Evolutionary conservation across 2,797 vertebrate species (phyloP), one percentile per base, ranked within the genome.

Genomic region (Aulostomus chinensis): DNA sequence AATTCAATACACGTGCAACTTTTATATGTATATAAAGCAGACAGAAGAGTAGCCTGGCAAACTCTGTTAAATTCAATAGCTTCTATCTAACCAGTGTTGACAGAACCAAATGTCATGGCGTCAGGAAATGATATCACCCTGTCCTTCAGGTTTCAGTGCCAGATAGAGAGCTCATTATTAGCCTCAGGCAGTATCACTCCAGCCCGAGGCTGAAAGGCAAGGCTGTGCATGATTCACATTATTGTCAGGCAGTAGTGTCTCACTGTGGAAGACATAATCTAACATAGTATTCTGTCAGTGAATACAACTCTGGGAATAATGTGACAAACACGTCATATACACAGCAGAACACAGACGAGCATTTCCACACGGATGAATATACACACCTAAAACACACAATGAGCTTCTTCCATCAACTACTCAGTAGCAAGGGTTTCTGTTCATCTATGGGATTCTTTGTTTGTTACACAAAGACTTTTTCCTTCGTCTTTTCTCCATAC

Each of bases 371-470:
- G 36, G n/a, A 58, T 38, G 26, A 16, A 39, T 7, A 30, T 16
- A 53, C 51, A 51, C 29, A 29, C 58, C n/a, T n/a, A n/a, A 56
- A 33, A 50, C 34, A 35, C 28, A 63, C 22, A 53, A 16, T 12
- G 9, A 65, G 46, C 51, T 75, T 26, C 71, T 69, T 75, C 79
- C 43, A 70, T 33, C 57, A 63, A 57, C 40, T 67, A 60, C 40
- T 28, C 52, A 13, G 60, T 41, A 31, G 38, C 54, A 38, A 54
- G 48, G 13, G 9, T 46, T 77, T 68, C 53, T 50, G 63, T 58
- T 84, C 64, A 64, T 91, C 79, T 82, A 86, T 83, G 82, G 78
- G 70, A 74, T 79, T 80, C 86, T 86, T 90, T 90, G 86, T 89
- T 81, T 71, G 42, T 75, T 81, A 75, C 43, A 71, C 39, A 29